phyloP scores from a whole-genome alignment of 2,888 invertebrate species.

The Rutpela maculata region DNA sequence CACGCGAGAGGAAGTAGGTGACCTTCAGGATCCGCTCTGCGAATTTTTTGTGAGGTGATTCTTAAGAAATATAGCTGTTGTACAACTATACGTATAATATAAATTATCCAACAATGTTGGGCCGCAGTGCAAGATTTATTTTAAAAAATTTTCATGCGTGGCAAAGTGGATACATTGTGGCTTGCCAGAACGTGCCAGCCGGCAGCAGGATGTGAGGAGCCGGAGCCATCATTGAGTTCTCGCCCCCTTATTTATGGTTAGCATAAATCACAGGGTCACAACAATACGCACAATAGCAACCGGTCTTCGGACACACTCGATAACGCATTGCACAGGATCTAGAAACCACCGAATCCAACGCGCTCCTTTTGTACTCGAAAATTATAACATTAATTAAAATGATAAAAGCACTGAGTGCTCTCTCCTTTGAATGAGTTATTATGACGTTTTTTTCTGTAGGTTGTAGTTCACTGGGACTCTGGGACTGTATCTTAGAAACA shows the following conservation, averaged over 20 bases:
- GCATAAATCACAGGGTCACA: constrained; percentile 66
- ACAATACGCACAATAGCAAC: constrained; percentile 67
- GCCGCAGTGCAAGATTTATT: constrained; percentile 26
- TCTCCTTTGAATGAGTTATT: constrained; percentile 27
- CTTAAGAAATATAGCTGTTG: constrained; percentile 5
- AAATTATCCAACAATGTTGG: constrained; percentile 13
- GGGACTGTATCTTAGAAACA: constrained; percentile 30
- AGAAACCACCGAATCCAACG: constrained; percentile 28
- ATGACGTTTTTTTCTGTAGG: constrained; percentile 20
- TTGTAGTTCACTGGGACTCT: constrained; percentile 8
- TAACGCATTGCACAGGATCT: constrained; percentile 58
- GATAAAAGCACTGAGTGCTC: constrained; percentile 35
- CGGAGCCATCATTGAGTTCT: constrained; percentile 65
- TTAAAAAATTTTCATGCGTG: constrained; percentile 37
- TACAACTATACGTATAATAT: constrained; percentile 21
- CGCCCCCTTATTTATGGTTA: constrained; percentile 66
- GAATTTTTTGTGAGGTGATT: constrained; percentile 3
- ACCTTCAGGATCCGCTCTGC: neutral
- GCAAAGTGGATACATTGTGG: constrained; percentile 24
- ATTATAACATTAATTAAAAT: constrained; percentile 41
- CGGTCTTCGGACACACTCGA: constrained; percentile 64
- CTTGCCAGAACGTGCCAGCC: constrained; percentile 29
- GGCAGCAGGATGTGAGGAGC: constrained; percentile 55
- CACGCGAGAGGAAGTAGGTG: constrained; percentile 1
- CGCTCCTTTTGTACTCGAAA: constrained; percentile 35